Evolutionary conservation across 2,888 invertebrate genomes (phyloP).

Genomic region (Drosophila paramelanica): DNA sequence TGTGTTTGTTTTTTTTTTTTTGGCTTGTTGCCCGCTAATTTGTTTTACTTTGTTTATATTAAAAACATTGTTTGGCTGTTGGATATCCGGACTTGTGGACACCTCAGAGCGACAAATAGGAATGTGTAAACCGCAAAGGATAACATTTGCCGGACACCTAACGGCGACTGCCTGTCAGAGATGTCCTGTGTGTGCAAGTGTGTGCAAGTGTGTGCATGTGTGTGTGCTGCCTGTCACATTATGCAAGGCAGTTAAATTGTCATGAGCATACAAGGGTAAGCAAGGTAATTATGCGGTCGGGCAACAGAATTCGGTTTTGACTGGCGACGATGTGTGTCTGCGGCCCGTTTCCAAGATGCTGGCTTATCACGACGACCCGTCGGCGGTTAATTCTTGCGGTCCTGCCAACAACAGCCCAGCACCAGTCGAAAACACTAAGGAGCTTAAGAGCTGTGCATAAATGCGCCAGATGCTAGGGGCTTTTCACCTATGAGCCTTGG

Average conservation of each 20-base stretch:
- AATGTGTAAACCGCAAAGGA: slow-evolving; percentile 78
- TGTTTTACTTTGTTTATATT: slow-evolving; percentile 80
- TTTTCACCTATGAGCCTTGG: slow-evolving; percentile 15
- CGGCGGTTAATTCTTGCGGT: slow-evolving; percentile 59
- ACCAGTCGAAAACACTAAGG: slow-evolving; percentile 41
- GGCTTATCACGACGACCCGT: slow-evolving; percentile 28
- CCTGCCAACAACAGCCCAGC: slow-evolving; percentile 33
- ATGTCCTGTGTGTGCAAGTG: slow-evolving; percentile 8
- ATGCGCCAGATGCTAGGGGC: slow-evolving; percentile 42
- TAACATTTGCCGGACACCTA: slow-evolving; percentile 63
- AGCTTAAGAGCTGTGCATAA: slow-evolving; percentile 48
- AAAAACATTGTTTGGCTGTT: slow-evolving; percentile 70
- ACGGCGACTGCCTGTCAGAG: slow-evolving; percentile 35
- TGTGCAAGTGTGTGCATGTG: slow-evolving; percentile 31
- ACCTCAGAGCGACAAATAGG: slow-evolving; percentile 55
- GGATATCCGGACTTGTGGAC: slow-evolving; percentile 42
- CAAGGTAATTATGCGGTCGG: slow-evolving; percentile 72
- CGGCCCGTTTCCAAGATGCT: slow-evolving; percentile 32
- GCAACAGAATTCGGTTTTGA: slow-evolving; percentile 41
- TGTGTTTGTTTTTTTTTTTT: slow-evolving; percentile 16
- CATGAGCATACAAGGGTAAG: slow-evolving; percentile 47
- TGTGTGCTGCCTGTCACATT: slow-evolving; percentile 60
- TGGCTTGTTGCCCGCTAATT: slow-evolving; percentile 68
- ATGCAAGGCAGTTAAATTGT: slow-evolving; percentile 76
- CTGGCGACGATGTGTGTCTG: slow-evolving; percentile 46